Conservation (phyloP, 2,113 vertebrate species). For the Channa maculata region DNA sequence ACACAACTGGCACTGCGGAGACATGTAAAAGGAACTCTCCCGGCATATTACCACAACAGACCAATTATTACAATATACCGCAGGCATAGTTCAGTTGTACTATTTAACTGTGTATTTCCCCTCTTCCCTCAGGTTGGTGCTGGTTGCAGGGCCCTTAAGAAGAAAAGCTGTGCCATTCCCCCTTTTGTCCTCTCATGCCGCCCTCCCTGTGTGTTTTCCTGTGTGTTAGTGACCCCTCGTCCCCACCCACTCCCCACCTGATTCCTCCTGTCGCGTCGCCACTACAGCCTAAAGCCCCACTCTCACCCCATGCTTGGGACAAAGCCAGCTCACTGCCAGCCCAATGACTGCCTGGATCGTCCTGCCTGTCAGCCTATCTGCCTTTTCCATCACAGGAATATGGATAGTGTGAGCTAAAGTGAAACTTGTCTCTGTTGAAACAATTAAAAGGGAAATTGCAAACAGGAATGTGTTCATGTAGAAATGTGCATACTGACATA, state of each 20-base stretch:
- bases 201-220: slow-evolving; percentile 73
- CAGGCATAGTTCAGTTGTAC: too few species aligned
- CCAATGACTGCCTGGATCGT: slow-evolving; percentile 97
- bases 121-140: slow-evolving; percentile 60
- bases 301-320: slow-evolving; percentile 84
- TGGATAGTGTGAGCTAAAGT: slow-evolving; percentile 92
- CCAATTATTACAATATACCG: too few species aligned
- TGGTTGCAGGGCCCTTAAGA: slow-evolving; percentile 67
- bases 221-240: slow-evolving; percentile 72
- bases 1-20: too few species aligned
- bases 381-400: slow-evolving; percentile 95
- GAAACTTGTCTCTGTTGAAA: not conserved
- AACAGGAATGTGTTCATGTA: not conserved
- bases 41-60: too few species aligned
- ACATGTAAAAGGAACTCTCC: too few species aligned
- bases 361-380: slow-evolving; percentile 93
- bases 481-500: not conserved
- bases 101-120: not conserved
- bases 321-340: slow-evolving; percentile 83
- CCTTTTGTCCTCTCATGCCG: slow-evolving; percentile 73
- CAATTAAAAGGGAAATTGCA: not conserved
- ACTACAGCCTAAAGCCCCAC: slow-evolving; percentile 64
- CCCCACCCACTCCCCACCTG: slow-evolving; percentile 61
- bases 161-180: slow-evolving; percentile 68
- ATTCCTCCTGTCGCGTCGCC: slow-evolving; percentile 57